A percentile compares a stretch with the other conserved stretches of the same genome.
Conservation (phyloP, 2,888 invertebrate species). For the Phanerotoma sp. region DNA sequence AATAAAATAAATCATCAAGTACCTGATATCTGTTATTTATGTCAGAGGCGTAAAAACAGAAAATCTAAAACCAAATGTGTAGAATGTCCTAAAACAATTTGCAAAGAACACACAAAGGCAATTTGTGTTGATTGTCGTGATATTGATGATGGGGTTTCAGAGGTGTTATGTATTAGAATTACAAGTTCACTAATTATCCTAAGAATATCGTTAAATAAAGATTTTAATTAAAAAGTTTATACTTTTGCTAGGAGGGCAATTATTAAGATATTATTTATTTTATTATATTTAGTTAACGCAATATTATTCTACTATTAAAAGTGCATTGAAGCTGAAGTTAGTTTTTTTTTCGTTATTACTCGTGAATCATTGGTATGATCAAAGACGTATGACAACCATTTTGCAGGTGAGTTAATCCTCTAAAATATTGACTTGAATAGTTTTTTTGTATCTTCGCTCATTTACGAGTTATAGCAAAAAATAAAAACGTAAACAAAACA, state of each 20-base stretch:
- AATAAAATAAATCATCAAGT: background rate
- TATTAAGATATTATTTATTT: background rate
- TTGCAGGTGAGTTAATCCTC: too few species aligned
- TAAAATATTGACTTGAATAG: too few species aligned
- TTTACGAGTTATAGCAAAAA: too few species aligned
- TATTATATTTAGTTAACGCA: background rate
- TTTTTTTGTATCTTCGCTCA: too few species aligned
- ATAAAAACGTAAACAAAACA: too few species aligned
- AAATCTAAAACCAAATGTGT: background rate
- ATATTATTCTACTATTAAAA: background rate
- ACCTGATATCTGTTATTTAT: background rate
- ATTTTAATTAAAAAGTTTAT: background rate
- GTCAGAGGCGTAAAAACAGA: background rate
- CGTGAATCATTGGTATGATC: too few species aligned
- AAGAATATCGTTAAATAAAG: background rate
- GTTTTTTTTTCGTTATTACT: too few species aligned
- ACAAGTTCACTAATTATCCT: too few species aligned
- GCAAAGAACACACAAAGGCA: background rate
- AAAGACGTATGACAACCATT: too few species aligned
- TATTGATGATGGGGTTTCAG: background rate
- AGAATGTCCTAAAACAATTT: constrained; percentile 1
- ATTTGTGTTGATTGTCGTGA: background rate
- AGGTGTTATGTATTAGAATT: background rate
- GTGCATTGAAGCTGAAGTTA: background rate
- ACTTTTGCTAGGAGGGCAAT: background rate